These are phyloP conservation scores for Toxostoma redivivum DNA, from an alignment of 2,113 vertebrate species.

Conservation along the genomic window DNA sequence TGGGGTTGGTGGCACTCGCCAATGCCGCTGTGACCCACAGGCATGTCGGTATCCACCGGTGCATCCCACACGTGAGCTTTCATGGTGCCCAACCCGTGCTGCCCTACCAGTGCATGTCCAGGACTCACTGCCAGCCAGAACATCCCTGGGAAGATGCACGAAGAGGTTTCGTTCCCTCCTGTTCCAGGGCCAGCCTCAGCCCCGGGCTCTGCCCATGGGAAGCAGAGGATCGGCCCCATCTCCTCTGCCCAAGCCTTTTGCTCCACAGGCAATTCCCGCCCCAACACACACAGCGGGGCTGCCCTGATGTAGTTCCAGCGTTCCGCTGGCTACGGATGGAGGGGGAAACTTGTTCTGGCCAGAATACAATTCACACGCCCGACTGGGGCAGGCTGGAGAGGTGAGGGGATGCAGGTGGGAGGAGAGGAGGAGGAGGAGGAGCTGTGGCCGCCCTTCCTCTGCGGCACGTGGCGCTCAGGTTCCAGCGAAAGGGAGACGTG, in stretches of 20 bases:
- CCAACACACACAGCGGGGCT: background rate
- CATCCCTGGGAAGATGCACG: background rate
- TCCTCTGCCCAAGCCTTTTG: background rate
- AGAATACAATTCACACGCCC: background rate
- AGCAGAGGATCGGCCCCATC: background rate
- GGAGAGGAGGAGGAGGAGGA: background rate
- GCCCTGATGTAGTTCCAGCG: background rate
- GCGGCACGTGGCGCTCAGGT: background rate
- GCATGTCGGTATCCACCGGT: fast-evolving
- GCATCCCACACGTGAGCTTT: background rate
- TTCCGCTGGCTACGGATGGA: fast-evolving
- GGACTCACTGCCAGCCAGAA: background rate
- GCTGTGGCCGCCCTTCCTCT: background rate
- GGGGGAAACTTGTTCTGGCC: background rate
- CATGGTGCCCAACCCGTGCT: fast-evolving
- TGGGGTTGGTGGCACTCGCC: fast-evolving
- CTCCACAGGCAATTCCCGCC: fast-evolving
- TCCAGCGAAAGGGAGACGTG: background rate
- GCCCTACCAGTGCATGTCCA: background rate
- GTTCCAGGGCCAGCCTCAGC: background rate
- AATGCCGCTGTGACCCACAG: fast-evolving
- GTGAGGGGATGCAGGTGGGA: background rate
- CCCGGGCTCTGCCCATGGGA: fast-evolving
- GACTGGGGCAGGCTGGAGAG: background rate
- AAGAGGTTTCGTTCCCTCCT: fast-evolving